phyloP scores from a whole-genome alignment of 2,888 invertebrate genomes.

The Agriotes lineatus region DNA sequence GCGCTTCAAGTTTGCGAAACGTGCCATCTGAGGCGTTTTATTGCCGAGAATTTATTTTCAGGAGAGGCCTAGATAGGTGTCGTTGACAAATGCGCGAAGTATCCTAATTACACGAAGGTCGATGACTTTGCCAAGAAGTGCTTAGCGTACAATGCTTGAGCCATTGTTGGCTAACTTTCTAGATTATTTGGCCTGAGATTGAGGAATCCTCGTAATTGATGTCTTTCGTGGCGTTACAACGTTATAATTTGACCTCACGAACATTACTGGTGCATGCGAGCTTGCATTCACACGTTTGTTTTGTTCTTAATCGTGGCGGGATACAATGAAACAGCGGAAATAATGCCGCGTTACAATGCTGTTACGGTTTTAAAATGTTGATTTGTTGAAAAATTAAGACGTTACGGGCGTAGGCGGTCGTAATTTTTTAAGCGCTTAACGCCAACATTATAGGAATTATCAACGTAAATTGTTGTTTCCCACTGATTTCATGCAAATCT shows the following conservation, averaged over 20 bases:
- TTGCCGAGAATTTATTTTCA: slow-evolving; percentile 8
- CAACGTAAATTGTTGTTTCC: no score
- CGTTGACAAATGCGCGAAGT: slow-evolving; percentile 31
- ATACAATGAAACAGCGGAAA: neutral
- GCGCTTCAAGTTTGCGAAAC: neutral
- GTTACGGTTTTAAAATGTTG: no score
- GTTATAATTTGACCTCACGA: slow-evolving; percentile 39
- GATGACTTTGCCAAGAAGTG: slow-evolving; percentile 19
- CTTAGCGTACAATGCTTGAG: slow-evolving; percentile 20
- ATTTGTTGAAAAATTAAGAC: no score
- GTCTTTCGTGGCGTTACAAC: slow-evolving; percentile 34
- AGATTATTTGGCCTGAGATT: slow-evolving; percentile 33
- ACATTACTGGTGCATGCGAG: slow-evolving; percentile 13
- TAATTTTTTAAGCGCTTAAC: no score
- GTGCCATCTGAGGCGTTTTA: neutral
- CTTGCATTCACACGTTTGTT: slow-evolving; percentile 24
- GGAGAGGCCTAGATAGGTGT: slow-evolving; percentile 18
- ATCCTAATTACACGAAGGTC: slow-evolving; percentile 29
- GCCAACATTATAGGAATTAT: no score
- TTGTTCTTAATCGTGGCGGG: neutral
- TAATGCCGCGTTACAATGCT: neutral
- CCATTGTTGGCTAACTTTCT: slow-evolving; percentile 39
- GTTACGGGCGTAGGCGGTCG: no score
- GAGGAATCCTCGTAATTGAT: slow-evolving; percentile 37
- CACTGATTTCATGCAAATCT: no score